These are phyloP conservation scores for Enhydra lutris DNA, from an alignment of 2,113 vertebrate genomes.

Conservation along the genomic window DNA sequence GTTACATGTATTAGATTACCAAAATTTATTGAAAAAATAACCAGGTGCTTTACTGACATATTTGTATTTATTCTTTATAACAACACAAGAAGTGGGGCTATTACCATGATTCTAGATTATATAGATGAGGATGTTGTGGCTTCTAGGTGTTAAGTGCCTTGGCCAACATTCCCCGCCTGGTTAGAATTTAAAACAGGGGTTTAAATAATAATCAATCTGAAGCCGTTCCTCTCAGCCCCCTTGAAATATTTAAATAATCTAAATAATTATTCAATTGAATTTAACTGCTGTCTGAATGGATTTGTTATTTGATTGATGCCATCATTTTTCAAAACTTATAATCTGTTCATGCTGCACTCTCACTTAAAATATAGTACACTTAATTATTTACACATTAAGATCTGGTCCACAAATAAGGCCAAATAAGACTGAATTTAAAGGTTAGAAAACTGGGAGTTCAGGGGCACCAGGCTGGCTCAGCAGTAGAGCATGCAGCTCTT, in stretches of 20 bases:
- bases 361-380: neutral
- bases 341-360: neutral
- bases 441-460: neutral
- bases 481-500: neutral
- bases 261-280: neutral
- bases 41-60: neutral
- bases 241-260: constrained; percentile 37
- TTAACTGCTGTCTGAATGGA: neutral
- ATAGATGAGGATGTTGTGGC: neutral
- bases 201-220: constrained; percentile 27
- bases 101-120: neutral
- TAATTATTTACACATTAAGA: neutral
- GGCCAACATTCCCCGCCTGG: neutral
- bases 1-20: neutral
- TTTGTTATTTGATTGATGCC: neutral
- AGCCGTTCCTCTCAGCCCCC: neutral
- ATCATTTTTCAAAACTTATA: neutral
- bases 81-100: neutral
- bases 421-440: neutral
- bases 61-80: neutral
- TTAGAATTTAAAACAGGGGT: constrained; percentile 1
- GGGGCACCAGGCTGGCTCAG: neutral
- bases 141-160: neutral
- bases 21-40: neutral
- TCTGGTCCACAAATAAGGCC: neutral